These are phyloP conservation scores for Antechinus stuartii DNA, from an alignment of 2,113 vertebrate genomes.

Conservation along the genomic window DNA sequence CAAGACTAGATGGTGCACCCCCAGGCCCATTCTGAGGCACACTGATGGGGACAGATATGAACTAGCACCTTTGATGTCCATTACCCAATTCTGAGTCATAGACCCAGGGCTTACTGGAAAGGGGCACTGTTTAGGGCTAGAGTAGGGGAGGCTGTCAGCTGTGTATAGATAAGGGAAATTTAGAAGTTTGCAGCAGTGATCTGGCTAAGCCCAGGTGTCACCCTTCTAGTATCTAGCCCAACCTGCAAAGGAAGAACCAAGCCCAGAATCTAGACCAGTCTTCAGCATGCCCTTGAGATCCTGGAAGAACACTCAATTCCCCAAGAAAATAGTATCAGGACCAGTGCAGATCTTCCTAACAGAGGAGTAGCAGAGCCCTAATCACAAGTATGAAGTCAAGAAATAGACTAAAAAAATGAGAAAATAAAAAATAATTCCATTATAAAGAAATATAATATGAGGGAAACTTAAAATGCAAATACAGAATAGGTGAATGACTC, in stretches of 20 bases:
- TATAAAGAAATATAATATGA: background rate
- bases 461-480: background rate
- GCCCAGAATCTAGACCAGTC: background rate
- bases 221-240: background rate
- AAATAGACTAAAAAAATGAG: background rate
- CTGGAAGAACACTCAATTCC: background rate
- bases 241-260: background rate
- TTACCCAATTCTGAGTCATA: background rate
- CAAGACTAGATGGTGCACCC: background rate
- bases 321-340: background rate
- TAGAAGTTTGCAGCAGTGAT: background rate
- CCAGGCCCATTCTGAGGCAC: background rate
- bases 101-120: background rate
- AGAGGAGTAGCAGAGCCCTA: background rate
- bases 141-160: background rate
- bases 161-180: background rate
- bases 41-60: background rate
- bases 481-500: background rate
- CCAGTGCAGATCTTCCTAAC: background rate
- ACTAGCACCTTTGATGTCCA: background rate
- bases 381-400: background rate
- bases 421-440: background rate
- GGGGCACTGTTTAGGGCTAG: background rate
- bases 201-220: background rate
- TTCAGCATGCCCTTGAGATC: background rate